Evolutionary conservation across 2,888 invertebrate genomes (phyloP), one percentile per base, ranked within the genome.

Genomic region (Phasia obesa): DNA sequence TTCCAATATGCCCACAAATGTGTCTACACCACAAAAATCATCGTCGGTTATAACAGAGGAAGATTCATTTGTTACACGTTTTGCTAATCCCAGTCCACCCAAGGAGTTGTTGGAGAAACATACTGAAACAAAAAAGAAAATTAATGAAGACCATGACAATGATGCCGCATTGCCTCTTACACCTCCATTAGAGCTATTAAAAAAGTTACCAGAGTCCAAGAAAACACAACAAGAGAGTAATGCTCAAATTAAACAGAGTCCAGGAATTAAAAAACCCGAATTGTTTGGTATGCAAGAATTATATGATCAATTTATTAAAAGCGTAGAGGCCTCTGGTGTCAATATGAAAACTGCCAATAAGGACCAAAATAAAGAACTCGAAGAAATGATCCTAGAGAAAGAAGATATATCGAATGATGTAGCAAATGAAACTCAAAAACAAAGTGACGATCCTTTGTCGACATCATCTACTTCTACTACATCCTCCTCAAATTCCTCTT

Each of bases 281-380:
- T 77, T 90, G 2, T 88, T 88, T 31, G 89, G 87, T 19, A 91
- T 91, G 86, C 88, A 90, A 71, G 88, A 89, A 7, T 60, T 91
- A 11, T 91, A 91, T 73, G 90, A 91, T 74, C 89, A 90, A 71
- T 91, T 91, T 59, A 89, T 91, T 77, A 89, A 88, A 74, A 90
- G 90, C 84, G 91, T 91, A 25, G 88, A 89, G 27, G 89, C 87
- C 59, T 84, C 88, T 11, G 87, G 87, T 4, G 86, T 87, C 7
- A 86, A 86, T 42, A 82, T 87, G 25, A 78, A 84, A 59, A 69
- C 82, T 53, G 78, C 42, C 51, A 19, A 69, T 7, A 59, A 15
- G 47, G 73, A 76, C 21, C 19, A 67, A 25, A 3, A 7, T 7
- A 2, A 19, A 13, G 51, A 77, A 49, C 0, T 9, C 7, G 19